Base-by-base conservation (phyloP, 2,888 invertebrate species). In the Anodontia alba region DNA sequence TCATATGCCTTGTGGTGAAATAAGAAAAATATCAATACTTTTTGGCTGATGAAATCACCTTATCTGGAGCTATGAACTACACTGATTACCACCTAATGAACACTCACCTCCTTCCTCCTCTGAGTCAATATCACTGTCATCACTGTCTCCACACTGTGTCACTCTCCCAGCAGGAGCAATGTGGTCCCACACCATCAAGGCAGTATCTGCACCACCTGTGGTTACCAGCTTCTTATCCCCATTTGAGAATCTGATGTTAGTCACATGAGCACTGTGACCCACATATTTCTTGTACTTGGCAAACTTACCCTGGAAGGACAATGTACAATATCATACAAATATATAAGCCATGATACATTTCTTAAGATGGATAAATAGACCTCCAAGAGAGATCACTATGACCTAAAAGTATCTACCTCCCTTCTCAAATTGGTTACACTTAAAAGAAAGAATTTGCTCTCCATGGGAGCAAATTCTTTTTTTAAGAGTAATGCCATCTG, bases 251-350 rank as follows among this genome's bases (percentile, higher is more conserved):
- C 95, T 87, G 8, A 95, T 94, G 87, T 95, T 95, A 10, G 95
- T 95, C 70, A 95, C 95, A 87, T 95, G 95, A 12, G 94, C 94
- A 79, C 94, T 94, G 90, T 94, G 95, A 23, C 94, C 94, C 68
- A 88, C 84, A 84, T 95, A 95, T 80, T 93, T 92, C 84, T 95
- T 94, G 88, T 90, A 91, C 88, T 94, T 94, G 72, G 94, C 93
- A 89, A 93, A 92, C 80, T 94, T 94, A 31, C 94, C 94, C 95
- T 94, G 87, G 36, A 89, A 72, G 51, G 15, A 75, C 42, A 29
- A n/a, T n/a, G n/a, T n/a, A n/a, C n/a, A n/a, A n/a, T n/a, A n/a
- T n/a, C n/a, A n/a, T n/a, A n/a, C n/a, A n/a, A n/a, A n/a, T n/a
- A n/a, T n/a, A n/a, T n/a, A 57, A 17, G 43, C 43, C 8, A 43